Conservation (phyloP, 2,888 invertebrate species). For the Synergus itoensis region DNA sequence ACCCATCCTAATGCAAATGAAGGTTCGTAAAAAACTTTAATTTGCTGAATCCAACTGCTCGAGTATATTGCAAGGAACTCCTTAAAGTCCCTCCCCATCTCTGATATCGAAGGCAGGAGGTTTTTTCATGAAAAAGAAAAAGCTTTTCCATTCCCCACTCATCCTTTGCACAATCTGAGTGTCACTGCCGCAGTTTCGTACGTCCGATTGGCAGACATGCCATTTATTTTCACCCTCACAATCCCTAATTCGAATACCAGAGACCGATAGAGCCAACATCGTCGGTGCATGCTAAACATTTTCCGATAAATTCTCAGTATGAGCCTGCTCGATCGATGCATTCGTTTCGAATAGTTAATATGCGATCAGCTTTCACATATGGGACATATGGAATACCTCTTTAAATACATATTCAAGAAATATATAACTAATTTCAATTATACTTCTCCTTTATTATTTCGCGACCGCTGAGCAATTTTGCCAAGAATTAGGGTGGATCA, state of each 20-base stretch:
- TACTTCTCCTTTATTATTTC: neutral
- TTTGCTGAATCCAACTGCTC: no score
- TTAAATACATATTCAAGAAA: neutral
- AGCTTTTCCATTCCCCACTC: constrained; percentile 36
- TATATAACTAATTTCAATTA: neutral
- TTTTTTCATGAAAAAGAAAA: constrained; percentile 44
- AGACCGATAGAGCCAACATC: constrained; percentile 45
- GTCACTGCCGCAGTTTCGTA: constrained; percentile 41
- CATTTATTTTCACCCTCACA: constrained; percentile 52
- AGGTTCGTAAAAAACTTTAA: no score
- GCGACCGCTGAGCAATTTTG: neutral
- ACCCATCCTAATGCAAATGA: neutral
- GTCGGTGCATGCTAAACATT: constrained; percentile 59
- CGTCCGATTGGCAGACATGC: constrained; percentile 38
- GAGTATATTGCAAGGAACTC: neutral
- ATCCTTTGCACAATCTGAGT: constrained; percentile 29
- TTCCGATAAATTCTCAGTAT: constrained; percentile 59
- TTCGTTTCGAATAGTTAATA: neutral
- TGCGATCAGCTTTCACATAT: neutral
- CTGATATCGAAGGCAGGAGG: constrained; percentile 27
- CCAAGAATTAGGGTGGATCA: no score
- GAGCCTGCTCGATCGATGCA: neutral
- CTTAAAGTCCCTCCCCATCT: constrained; percentile 6
- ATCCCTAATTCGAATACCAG: constrained; percentile 55
- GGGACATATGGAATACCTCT: neutral